Base-by-base conservation (phyloP, 2,113 vertebrate genomes). In the Tragelaphus buxtoni region DNA sequence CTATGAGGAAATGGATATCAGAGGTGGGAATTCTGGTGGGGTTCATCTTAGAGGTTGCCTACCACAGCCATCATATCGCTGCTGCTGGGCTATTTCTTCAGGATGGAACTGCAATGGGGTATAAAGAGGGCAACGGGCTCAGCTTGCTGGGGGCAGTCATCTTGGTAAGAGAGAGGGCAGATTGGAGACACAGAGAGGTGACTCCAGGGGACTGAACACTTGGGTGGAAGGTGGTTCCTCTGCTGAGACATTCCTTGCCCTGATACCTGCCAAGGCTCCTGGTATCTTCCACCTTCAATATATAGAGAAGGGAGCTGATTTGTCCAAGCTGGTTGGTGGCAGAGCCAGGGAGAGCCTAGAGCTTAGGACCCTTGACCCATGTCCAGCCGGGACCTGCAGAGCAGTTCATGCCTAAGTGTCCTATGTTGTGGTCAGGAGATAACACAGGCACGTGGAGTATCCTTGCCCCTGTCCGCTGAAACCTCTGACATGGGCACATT, bases 71-170 rank as follows among this genome's bases (percentile, higher is more conserved):
- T 55, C 28, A 26, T 22, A 16, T 14, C 11, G 1, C 30, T 13
- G 28, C 35, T 63, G 22, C 47, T 26, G 39, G 49, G 45, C 39
- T 42, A 45, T 17, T 30, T 39, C 55, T 77, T 76, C 16, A 1
- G 32, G 56, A 13, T 65, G 35, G 88, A 69, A 56, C 61, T 81
- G 61, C 32, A 14, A 20, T 51, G 16, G 49, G 7, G 20, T 9
- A 28, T 3, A 3, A 45, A 4, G n/a, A 65, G 2, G 12, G 10
- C 51, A 53, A 17, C 0, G 4, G 24, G 14, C 49, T 72, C 47
- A 74, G 35, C 32, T 65, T 12, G 0, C 53, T 47, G 45, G 22
- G 16, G 42, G 18, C 10, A 6, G 69, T 82, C 81, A 30, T 58
- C 18, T 39, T 51, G 91, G n/a, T 49, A 92, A 35, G 28, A 76